Evolutionary conservation across 2,797 vertebrate species (phyloP).

Genomic region (Myotis myotis): DNA sequence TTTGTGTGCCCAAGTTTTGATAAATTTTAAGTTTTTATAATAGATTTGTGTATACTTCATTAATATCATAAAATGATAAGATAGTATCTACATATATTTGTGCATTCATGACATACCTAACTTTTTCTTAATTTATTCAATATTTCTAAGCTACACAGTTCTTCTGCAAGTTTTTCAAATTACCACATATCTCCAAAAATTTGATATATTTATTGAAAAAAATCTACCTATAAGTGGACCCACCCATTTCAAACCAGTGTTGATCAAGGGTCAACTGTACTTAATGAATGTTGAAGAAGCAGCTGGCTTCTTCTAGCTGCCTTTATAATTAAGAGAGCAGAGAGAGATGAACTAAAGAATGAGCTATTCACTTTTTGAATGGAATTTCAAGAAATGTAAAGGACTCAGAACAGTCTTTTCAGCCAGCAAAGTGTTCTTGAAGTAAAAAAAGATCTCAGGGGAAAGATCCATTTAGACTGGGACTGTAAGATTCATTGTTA

Average conservation of each 20-base stretch:
- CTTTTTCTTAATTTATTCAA: background rate
- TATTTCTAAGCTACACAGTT: background rate
- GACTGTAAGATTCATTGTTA: background rate
- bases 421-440: background rate
- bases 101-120: background rate
- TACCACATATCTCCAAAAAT: background rate
- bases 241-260: background rate
- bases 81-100: background rate
- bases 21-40: background rate
- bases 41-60: background rate
- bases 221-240: background rate
- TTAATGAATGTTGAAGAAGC: background rate
- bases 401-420: background rate
- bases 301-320: background rate
- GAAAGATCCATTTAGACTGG: background rate
- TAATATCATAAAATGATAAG: background rate
- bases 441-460: background rate
- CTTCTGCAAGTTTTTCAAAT: background rate
- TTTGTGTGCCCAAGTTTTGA: background rate
- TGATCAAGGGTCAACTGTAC: background rate
- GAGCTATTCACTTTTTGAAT: background rate
- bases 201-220: background rate
- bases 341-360: background rate
- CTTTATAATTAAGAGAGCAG: slow-evolving; percentile 16
- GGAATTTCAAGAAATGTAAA: slow-evolving; percentile 16